Base-by-base conservation (phyloP, 2,888 invertebrate genomes). In the Chymomyza fuscimana region DNA sequence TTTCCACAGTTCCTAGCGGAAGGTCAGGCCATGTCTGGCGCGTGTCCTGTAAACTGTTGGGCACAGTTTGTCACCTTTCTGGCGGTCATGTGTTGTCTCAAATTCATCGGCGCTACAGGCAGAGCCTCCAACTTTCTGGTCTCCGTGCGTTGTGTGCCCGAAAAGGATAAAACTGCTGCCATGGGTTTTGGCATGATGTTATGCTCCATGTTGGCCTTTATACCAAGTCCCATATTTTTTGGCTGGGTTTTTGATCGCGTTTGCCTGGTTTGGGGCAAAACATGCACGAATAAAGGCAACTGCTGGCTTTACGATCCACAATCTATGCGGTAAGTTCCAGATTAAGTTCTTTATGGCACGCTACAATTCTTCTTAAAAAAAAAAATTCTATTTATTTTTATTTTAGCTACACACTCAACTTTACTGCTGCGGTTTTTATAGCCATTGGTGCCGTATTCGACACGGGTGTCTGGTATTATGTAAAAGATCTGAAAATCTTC, bases 151-250 rank as follows among this genome's bases (percentile, higher is more conserved):
- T 95, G 95, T 89, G 95, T 95, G 6, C 94, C 95, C 12, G 95
- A 95, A 81, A 94, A 94, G 87, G 95, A 95, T 87, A 95, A 95
- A 89, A 93, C 95, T 0, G 94, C 95, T 0, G 94, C 95, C 1
- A 94, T 95, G 93, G 95, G 95, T 40, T 94, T 95, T 70, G 94
- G 94, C 32, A 92, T 95, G 77, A 94, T 94, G 89, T 92, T 95
- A 80, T 93, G 95, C 93, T 95, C 95, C 74, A 92, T 95, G 68
- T 94, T 95, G 80, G 95, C 95, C 10, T 95, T 95, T 83, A 94
- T 96, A 79, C 96, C 96, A 0, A 95, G 95, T 62, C 96, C 96
- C 0, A 95, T 96, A 77, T 92, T 96, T 69, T 95, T 95, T 83
- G 96, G 96, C 66, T 94, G 94, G 82, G 93, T 96, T 67, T 93